Base-by-base conservation (phyloP, 2,797 vertebrate species). In the Neostethus bicornis region DNA sequence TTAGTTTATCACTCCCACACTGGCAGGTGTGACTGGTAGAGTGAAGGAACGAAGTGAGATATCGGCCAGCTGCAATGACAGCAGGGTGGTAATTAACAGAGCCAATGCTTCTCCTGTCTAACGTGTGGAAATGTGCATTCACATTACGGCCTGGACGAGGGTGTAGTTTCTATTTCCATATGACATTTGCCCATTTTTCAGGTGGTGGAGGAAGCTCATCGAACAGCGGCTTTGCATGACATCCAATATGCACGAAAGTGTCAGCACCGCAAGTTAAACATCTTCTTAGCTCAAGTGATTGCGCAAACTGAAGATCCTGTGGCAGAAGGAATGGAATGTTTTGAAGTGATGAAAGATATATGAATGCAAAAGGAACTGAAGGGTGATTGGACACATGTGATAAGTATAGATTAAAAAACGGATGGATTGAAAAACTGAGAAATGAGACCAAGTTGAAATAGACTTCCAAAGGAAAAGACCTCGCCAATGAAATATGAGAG, bases 21-120 rank as follows among this genome's bases (percentile, higher is more conserved):
- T 75, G 83, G 70, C 79, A 86, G 84, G 80, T 86, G 83, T 71
- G 78, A 71, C 64, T 59, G 59, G 51, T 61, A 50, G 75, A 77
- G 57, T 52, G 61, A 66, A 64, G 49, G 62, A 37, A 63, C 42
- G 57, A 67, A 64, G 76, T 73, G 83, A 76, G 63, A 81, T 75
- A 74, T 52, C 77, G 67, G 77, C 75, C 73, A 47, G 73, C 71
- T 73, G 77, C 71, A 19, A 51, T 64, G 58, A 65, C 70, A 73
- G 70, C 16, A 35, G 55, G 66, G 53, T 39, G 66, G 79, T 86
- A 84, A 88, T 85, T 86, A 86, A 80, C 69, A 69, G 61, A 62
- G 75, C 69, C 66, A 77, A 85, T 73, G 71, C 63, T 61, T 70
- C 55, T 53, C 44, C 45, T 42, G 70, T 53, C 54, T 64, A 60